Conservation (phyloP, 2,113 vertebrate genomes). For the Bos taurus region ARS-UCD2.0 NC_037356.1:28992001-28992500, state of each 20-base stretch:
- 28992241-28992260: conserved; percentile 99
- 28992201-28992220: conserved; percentile 97
- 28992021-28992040: background rate
- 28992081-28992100: background rate
- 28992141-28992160: conserved; percentile 95
- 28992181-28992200: conserved; percentile 95
- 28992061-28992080: background rate
- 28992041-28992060: background rate
- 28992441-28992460: background rate
- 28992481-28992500: background rate
- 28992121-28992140: conserved; percentile 69
- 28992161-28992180: conserved; percentile 98
- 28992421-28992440: background rate
- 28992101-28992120: background rate
- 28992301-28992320: background rate
- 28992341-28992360: background rate
- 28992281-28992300: background rate
- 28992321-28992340: background rate
- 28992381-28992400: background rate
- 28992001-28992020: background rate
- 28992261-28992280: conserved; percentile 85
- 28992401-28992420: background rate
- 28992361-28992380: background rate
- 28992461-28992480: background rate
- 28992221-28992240: conserved; percentile 98